Evolutionary conservation across 2,888 invertebrate genomes (phyloP).

Genomic region (Himalopsyche japonica): DNA sequence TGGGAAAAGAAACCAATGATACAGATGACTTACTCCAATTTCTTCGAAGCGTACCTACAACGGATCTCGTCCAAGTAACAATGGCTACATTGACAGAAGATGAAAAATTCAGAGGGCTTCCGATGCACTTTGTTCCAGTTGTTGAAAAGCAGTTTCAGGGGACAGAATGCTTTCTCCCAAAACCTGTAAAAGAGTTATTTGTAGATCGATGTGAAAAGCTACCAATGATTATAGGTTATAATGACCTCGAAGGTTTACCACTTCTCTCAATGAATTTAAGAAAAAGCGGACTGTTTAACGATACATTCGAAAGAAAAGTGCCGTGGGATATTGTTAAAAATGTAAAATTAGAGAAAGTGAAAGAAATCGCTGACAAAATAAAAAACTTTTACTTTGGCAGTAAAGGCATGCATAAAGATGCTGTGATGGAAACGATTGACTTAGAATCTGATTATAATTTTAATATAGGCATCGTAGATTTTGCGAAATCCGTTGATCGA

Average conservation of each 20-base stretch:
- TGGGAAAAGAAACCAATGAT: constrained; percentile 31
- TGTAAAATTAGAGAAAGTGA: constrained; percentile 45
- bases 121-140: constrained; percentile 29
- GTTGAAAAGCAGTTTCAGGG: constrained; percentile 34
- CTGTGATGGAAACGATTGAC: constrained; percentile 1
- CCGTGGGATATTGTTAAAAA: constrained; percentile 54
- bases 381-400: constrained; percentile 50
- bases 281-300: constrained; percentile 44
- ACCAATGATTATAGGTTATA: constrained; percentile 33
- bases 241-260: constrained; percentile 22
- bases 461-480: constrained; percentile 14
- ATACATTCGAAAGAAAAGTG: constrained; percentile 47
- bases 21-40: constrained; percentile 12
- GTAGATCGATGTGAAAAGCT: constrained; percentile 11
- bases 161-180: constrained; percentile 25
- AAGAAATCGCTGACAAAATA: constrained; percentile 48
- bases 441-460: constrained; percentile 32
- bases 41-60: constrained; percentile 22
- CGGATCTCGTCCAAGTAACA: constrained; percentile 12
- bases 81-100: constrained; percentile 11
- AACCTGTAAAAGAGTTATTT: constrained; percentile 14
- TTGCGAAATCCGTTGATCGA: constrained; percentile 7
- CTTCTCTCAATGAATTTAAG: constrained; percentile 14
- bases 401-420: constrained; percentile 45
- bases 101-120: constrained; percentile 27